A percentile compares a stretch with the other conserved stretches of the same genome.
phyloP scores from a whole-genome alignment of 1,140 invertebrate species.

The Drosophila subpulchrella region DNA sequence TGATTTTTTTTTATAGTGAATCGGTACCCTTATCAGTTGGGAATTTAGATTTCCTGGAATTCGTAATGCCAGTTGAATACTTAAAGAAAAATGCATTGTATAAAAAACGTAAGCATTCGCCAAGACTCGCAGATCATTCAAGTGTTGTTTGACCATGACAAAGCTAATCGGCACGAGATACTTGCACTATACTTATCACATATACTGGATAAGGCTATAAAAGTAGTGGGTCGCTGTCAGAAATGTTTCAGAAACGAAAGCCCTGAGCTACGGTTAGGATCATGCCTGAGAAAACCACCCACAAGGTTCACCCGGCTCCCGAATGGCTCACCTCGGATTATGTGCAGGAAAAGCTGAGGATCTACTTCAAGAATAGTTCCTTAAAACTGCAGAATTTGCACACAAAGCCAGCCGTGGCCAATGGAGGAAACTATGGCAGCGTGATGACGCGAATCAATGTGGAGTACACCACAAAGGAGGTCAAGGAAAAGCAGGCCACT shows the following conservation, averaged over 20 bases:
- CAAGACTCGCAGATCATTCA: conserved; percentile 5
- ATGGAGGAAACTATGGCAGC: conserved; percentile 77
- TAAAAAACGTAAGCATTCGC: conserved; percentile 9
- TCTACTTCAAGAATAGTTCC: conserved; percentile 50
- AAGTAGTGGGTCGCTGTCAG: neutral
- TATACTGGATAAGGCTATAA: conserved; percentile 2
- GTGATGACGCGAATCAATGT: conserved; percentile 66
- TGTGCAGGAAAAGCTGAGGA: conserved; percentile 55
- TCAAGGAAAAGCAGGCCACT: conserved; percentile 3
- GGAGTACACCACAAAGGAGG: conserved; percentile 18
- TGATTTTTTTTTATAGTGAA: neutral
- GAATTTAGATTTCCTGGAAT: neutral
- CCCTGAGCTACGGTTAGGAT: neutral
- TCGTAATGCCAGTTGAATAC: conserved; percentile 1
- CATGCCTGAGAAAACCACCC: conserved; percentile 34
- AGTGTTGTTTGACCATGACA: conserved; percentile 21
- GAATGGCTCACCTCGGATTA: conserved; percentile 69
- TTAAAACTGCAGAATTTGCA: conserved; percentile 43
- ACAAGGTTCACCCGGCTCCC: conserved; percentile 38
- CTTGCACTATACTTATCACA: conserved; percentile 10
- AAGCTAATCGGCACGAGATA: conserved; percentile 3
- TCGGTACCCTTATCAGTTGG: neutral
- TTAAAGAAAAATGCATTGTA: conserved; percentile 1
- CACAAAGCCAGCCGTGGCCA: conserved; percentile 54
- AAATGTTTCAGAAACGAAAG: neutral